Base-by-base conservation (phyloP, 2,113 vertebrate genomes). In the Aegotheles bennettii region DNA sequence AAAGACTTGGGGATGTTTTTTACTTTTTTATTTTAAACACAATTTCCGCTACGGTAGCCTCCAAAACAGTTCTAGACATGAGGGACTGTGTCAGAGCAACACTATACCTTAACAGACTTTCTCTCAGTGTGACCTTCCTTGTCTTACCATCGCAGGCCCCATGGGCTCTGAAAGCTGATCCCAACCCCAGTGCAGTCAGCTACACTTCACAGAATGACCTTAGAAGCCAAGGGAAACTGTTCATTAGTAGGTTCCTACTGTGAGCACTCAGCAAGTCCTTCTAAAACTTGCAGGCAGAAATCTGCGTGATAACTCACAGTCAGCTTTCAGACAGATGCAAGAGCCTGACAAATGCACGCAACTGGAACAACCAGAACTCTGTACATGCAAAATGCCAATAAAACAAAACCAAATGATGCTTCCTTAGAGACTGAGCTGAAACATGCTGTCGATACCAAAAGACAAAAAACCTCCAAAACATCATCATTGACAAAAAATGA, bases 311-410 rank as follows among this genome's bases (percentile, higher is more conserved):
- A 84, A 75, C 29, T 70, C 43, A 36, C 3, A 5, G 61, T 18
- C 13, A 68, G 16, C 57, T 85, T 89, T 68, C 47, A 56, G 50
- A 70, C 5, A 47, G 33, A 57, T 25, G 3, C 14, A 60, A 45
- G 38, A 74, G 20, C 20, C 47, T 35, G 25, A 77, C 35, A 86
- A 9, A 7, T 1, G 13, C 8, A 35, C 3, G n/a, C 7, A 51
- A 26, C 14, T 36, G 59, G 40, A 70, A 38, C 35, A 86, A 59
- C 23, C 16, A 45, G 29, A 91, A 63, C 16, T 24, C 50, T 29
- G 3, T 3, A 73, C 20, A 20, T 1, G 2, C 13, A 61, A 56
- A 28, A 29, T 10, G 20, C 4, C 2, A 1, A 48, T 13, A 33
- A 70, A 89, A 74, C 25, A 64, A 89, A 71, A 87, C 18, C 18